These are phyloP conservation scores for Drosophila affinis DNA, from an alignment of 2,888 invertebrate genomes.

Conservation along the genomic window DNA sequence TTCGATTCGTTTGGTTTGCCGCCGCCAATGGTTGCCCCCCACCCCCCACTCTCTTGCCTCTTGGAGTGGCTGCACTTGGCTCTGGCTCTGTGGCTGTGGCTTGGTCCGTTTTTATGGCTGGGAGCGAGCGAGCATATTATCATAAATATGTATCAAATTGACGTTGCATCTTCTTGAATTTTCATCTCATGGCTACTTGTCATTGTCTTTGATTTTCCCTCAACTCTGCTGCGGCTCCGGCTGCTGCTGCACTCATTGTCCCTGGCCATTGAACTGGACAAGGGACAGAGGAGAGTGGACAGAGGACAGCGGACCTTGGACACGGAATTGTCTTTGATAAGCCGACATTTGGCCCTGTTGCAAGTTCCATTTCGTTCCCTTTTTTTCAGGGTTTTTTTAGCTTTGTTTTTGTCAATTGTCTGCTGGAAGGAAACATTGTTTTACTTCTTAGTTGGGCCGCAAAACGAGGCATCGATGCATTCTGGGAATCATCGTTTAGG, in stretches of 20 bases:
- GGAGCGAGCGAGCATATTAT: conserved; percentile 68
- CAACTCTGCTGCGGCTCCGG: conserved; percentile 40
- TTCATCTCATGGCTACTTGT: conserved; percentile 78
- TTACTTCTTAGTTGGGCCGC: conserved; percentile 34
- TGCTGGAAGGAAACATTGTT: conserved; percentile 54
- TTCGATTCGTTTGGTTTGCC: conserved; percentile 69
- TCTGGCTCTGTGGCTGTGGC: conserved; percentile 1
- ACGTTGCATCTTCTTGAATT: conserved; percentile 79
- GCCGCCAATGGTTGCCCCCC: conserved; percentile 43
- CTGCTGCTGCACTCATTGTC: conserved; percentile 37
- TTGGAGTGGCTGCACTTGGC: conserved; percentile 7
- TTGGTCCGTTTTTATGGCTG: conserved; percentile 57
- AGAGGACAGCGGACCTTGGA: conserved; percentile 21
- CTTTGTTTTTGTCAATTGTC: conserved; percentile 36
- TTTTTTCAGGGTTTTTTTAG: neutral
- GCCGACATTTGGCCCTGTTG: conserved; percentile 62
- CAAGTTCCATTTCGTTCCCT: conserved; percentile 38
- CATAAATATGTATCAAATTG: conserved; percentile 77
- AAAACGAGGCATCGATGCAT: neutral
- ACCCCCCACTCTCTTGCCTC: neutral
- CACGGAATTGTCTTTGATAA: conserved; percentile 62
- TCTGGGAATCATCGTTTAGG: conserved; percentile 15
- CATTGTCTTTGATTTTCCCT: conserved; percentile 78
- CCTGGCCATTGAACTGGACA: conserved; percentile 69
- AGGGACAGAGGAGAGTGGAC: conserved; percentile 27